Percentiles rank a stretch among this genome's conserved stretches.
Evolutionary conservation across 2,797 vertebrate genomes (phyloP).

Genomic region (Scyliorhinus canicula): DNA sequence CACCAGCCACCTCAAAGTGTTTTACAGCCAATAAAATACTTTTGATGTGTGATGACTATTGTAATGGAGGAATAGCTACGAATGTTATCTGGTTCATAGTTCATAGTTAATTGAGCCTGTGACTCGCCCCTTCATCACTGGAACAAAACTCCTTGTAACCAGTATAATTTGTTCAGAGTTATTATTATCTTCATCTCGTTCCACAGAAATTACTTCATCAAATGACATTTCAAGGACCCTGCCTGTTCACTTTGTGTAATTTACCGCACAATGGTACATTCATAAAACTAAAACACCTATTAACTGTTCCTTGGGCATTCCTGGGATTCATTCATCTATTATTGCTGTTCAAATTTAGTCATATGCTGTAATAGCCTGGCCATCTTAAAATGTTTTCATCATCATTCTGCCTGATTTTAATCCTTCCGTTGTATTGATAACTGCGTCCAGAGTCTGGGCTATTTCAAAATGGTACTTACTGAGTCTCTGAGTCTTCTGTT

Average conservation of each 20-base stretch:
- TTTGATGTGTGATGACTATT: neutral
- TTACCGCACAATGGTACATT: neutral
- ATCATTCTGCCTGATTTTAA: too few species aligned
- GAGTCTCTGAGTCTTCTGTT: neutral
- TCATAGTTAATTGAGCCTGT: neutral
- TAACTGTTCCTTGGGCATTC: neutral
- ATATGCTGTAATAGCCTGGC: neutral
- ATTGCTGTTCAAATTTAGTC: neutral
- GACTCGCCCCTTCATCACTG: neutral
- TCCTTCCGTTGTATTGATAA: neutral
- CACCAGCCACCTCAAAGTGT: neutral
- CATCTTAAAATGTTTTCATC: too few species aligned
- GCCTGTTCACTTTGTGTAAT: neutral
- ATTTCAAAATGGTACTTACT: neutral
- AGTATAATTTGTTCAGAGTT: neutral
- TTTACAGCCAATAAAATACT: neutral
- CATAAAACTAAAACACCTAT: neutral
- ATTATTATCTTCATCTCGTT: neutral
- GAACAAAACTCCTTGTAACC: neutral
- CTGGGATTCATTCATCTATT: neutral
- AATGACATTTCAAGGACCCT: neutral
- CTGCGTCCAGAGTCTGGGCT: neutral
- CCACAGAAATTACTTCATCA: neutral
- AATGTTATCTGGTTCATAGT: neutral
- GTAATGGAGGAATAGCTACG: neutral